A percentile compares a stretch with the other conserved stretches of the same genome.
Conservation (phyloP, 2,888 invertebrate species). For the Electrophaes corylata region DNA sequence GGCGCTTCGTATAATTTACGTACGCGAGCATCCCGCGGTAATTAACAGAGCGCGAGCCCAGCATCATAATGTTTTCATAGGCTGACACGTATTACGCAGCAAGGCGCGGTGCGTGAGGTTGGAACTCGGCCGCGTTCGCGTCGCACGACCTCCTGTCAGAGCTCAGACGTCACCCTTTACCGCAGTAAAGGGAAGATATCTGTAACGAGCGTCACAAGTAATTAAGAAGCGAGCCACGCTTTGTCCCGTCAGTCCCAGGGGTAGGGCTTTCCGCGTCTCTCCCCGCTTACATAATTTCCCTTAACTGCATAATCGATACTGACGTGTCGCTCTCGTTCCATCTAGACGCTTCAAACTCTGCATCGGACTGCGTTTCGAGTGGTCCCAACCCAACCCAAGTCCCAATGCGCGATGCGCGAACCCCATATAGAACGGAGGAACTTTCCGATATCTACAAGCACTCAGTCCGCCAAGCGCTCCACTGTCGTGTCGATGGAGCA, state of each 20-base stretch:
- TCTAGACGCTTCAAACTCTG: slow-evolving; percentile 64
- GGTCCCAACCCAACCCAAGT: slow-evolving; percentile 29
- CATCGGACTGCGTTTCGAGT: slow-evolving; percentile 59
- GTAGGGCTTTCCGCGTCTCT: slow-evolving; percentile 59
- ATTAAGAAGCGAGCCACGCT: slow-evolving; percentile 75
- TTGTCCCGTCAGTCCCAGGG: slow-evolving; percentile 53
- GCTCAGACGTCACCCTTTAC: slow-evolving; percentile 61
- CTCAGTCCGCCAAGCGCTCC: slow-evolving; percentile 27
- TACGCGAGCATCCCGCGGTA: slow-evolving; percentile 49
- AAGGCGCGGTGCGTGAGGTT: slow-evolving; percentile 27
- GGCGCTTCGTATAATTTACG: slow-evolving; percentile 43
- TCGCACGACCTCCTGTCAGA: slow-evolving; percentile 37
- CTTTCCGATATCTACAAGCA: slow-evolving; percentile 48
- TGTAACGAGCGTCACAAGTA: slow-evolving; percentile 71
- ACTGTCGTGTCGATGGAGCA: slow-evolving; percentile 10
- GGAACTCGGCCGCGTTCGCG: slow-evolving; percentile 24
- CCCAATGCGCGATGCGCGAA: slow-evolving; percentile 20
- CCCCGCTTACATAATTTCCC: slow-evolving; percentile 75
- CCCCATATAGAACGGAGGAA: slow-evolving; percentile 38
- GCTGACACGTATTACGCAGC: slow-evolving; percentile 44
- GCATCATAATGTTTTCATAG: slow-evolving; percentile 65
- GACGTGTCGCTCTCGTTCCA: slow-evolving; percentile 65
- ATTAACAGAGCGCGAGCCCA: slow-evolving; percentile 58
- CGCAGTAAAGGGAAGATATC: slow-evolving; percentile 61
- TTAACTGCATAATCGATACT: slow-evolving; percentile 79